Conservation (phyloP, 2,113 vertebrate species). For the Tyto alba region DNA sequence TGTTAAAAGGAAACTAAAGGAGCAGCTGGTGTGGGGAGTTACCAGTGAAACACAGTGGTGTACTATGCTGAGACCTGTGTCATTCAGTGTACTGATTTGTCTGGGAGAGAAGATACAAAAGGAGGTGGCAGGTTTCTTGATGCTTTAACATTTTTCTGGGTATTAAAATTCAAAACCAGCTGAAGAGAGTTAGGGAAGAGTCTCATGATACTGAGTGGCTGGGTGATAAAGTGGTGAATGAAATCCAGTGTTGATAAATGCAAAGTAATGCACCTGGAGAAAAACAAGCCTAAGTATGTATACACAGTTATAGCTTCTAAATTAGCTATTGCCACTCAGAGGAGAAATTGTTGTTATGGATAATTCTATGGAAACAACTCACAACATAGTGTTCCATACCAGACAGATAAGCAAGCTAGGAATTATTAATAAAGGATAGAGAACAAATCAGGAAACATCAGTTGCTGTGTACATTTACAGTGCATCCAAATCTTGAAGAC, state of each 20-base stretch:
- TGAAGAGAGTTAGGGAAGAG: not conserved
- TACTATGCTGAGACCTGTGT: not conserved
- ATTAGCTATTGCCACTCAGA: constrained; percentile 15
- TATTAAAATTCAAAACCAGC: constrained; percentile 29
- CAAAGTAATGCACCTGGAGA: constrained; percentile 10
- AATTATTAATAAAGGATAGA: not conserved
- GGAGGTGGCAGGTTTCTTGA: not conserved
- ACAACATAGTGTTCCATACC: not conserved
- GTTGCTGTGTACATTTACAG: not conserved
- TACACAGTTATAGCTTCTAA: constrained; percentile 10
- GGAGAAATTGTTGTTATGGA: not conserved
- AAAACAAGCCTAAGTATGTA: not conserved
- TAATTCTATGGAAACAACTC: constrained; percentile 1
- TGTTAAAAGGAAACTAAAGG: not conserved
- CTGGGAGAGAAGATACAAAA: not conserved
- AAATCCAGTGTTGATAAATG: constrained; percentile 7
- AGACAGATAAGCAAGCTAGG: not conserved
- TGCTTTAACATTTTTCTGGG: not conserved
- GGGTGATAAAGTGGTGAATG: constrained; percentile 1
- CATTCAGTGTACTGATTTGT: not conserved
- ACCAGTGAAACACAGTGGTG: not conserved
- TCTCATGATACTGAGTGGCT: not conserved
- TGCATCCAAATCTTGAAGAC: not conserved
- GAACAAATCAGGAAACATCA: not conserved
- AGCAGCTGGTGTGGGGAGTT: not conserved